Evolutionary conservation across 2,888 invertebrate genomes (phyloP).

Genomic region (Sphecodes monilicornis): DNA sequence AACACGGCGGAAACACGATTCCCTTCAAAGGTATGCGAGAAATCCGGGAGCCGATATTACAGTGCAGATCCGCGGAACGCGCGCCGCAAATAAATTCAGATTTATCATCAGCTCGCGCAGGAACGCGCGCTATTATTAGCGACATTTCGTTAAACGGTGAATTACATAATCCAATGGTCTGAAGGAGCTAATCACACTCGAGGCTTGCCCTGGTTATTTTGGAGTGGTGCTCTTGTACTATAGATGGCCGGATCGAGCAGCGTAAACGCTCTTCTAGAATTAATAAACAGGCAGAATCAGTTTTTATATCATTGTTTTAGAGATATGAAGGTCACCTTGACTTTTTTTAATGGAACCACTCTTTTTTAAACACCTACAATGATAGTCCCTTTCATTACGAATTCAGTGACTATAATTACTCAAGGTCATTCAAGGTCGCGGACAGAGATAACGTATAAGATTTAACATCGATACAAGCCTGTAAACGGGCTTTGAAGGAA

Average conservation of each 20-base stretch:
- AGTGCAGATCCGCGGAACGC: no score
- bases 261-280: neutral
- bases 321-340: no score
- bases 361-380: no score
- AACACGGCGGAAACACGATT: neutral
- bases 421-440: no score
- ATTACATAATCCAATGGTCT: neutral
- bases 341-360: no score
- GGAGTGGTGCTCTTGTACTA: neutral
- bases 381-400: no score
- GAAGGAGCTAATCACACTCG: neutral
- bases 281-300: conserved; percentile 1
- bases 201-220: neutral
- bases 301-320: no score
- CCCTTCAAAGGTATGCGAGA: neutral
- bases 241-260: neutral
- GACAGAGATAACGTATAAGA: no score
- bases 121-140: neutral
- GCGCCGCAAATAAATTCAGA: neutral
- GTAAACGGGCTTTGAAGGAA: no score
- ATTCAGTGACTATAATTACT: no score
- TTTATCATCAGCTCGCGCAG: neutral
- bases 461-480: no score
- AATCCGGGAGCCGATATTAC: neutral
- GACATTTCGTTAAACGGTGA: neutral